These are phyloP conservation scores for Dolomedes plantarius DNA, from an alignment of 2,888 invertebrate genomes.

Conservation along the genomic window DNA sequence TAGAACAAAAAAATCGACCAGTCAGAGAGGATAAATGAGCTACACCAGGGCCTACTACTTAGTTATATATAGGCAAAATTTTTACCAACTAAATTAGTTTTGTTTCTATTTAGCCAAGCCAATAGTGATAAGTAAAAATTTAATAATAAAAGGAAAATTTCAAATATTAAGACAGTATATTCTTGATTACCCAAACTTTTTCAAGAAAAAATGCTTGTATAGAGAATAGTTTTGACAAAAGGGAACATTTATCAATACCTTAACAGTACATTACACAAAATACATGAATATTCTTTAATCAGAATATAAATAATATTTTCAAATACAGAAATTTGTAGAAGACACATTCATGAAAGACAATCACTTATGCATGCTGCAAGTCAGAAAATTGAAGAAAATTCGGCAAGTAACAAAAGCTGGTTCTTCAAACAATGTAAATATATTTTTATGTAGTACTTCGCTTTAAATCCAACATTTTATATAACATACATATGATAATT, in stretches of 20 bases:
- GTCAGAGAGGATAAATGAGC: neutral
- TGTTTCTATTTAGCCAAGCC: too few species aligned
- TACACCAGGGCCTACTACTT: conserved; percentile 21
- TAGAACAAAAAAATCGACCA: neutral
- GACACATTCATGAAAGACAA: neutral
- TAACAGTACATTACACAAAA: neutral
- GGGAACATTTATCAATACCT: neutral
- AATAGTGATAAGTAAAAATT: too few species aligned
- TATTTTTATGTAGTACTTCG: too few species aligned
- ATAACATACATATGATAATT: too few species aligned
- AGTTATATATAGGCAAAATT: too few species aligned
- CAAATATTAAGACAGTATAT: neutral
- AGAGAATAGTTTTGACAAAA: too few species aligned
- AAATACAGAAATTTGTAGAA: neutral
- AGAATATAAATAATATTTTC: neutral
- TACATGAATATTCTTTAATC: neutral
- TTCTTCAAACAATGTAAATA: too few species aligned
- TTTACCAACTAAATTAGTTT: too few species aligned
- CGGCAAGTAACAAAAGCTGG: too few species aligned
- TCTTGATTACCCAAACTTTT: neutral
- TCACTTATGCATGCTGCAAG: neutral
- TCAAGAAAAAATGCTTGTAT: neutral
- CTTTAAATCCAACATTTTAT: too few species aligned
- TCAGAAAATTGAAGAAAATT: too few species aligned
- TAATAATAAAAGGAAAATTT: too few species aligned